Conservation (phyloP, 2,888 invertebrate genomes). For the Lymantria monacha region DNA sequence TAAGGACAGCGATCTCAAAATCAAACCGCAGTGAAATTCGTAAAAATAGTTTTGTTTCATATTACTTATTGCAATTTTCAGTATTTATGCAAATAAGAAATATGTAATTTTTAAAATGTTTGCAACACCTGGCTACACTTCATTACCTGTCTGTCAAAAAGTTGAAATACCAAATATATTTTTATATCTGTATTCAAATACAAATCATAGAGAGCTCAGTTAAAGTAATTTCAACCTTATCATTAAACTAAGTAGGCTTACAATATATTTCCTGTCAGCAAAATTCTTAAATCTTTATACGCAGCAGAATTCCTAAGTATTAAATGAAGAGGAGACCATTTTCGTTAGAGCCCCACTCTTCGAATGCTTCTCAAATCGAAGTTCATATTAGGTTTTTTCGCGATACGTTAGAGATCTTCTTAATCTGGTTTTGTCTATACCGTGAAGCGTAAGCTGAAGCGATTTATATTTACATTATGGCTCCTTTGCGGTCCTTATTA, state of each 20-base stretch:
- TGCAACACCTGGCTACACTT: slow-evolving; percentile 40
- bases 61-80: too few relatives aligned
- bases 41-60: too few relatives aligned
- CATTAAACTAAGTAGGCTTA: slow-evolving; percentile 17
- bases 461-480: neutral
- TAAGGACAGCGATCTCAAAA: too few relatives aligned
- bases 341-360: slow-evolving; percentile 18
- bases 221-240: slow-evolving; percentile 29
- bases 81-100: neutral
- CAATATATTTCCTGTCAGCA: slow-evolving; percentile 9
- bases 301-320: slow-evolving; percentile 29
- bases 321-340: slow-evolving; percentile 22
- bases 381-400: slow-evolving; percentile 23
- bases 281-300: slow-evolving; percentile 17
- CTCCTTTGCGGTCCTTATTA: neutral
- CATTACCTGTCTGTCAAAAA: slow-evolving; percentile 44
- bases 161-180: slow-evolving; percentile 35
- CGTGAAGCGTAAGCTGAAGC: slow-evolving; percentile 15
- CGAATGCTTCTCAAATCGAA: slow-evolving; percentile 8
- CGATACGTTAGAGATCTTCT: slow-evolving; percentile 39
- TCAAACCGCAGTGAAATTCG: too few relatives aligned
- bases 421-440: slow-evolving; percentile 22
- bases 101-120: slow-evolving; percentile 17
- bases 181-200: slow-evolving; percentile 36
- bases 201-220: slow-evolving; percentile 11